Percentiles rank a stretch among this genome's conserved stretches.
Conservation (phyloP, 2,888 invertebrate genomes). For the Eumerus sabulonum region DNA sequence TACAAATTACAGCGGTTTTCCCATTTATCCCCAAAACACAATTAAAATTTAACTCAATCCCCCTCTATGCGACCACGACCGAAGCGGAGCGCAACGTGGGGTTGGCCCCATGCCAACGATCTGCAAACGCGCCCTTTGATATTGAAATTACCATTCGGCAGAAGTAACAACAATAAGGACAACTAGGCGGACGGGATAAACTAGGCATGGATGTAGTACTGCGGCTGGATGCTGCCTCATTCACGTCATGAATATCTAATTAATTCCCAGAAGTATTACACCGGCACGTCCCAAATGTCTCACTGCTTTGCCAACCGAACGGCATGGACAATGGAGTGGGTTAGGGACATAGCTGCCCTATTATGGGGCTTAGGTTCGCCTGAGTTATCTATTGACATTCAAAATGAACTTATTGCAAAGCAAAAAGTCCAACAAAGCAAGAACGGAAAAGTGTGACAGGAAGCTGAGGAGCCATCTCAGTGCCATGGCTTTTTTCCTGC, state of each 20-base stretch:
- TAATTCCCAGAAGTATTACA: constrained; percentile 66
- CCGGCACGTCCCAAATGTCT: constrained; percentile 62
- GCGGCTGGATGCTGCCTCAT: constrained; percentile 53
- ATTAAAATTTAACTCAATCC: constrained; percentile 66
- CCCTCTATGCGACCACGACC: neutral
- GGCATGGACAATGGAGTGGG: neutral
- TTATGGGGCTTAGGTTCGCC: neutral
- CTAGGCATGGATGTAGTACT: constrained; percentile 41
- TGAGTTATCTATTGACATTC: constrained; percentile 43
- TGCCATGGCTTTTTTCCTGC: neutral
- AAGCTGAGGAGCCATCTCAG: neutral
- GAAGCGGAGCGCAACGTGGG: neutral
- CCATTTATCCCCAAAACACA: constrained; percentile 59
- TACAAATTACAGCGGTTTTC: constrained; percentile 65
- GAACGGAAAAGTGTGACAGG: neutral
- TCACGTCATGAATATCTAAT: constrained; percentile 68
- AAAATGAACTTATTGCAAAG: constrained; percentile 22
- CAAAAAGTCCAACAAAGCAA: neutral
- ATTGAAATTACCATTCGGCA: constrained; percentile 58
- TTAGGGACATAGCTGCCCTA: too few species aligned
- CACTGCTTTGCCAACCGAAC: constrained; percentile 21
- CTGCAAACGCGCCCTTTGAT: constrained; percentile 40
- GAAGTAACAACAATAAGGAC: neutral
- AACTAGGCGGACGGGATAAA: neutral
- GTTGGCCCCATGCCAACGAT: too few species aligned